Conservation (phyloP, 2,888 invertebrate genomes). For the Diploptera punctata region DNA sequence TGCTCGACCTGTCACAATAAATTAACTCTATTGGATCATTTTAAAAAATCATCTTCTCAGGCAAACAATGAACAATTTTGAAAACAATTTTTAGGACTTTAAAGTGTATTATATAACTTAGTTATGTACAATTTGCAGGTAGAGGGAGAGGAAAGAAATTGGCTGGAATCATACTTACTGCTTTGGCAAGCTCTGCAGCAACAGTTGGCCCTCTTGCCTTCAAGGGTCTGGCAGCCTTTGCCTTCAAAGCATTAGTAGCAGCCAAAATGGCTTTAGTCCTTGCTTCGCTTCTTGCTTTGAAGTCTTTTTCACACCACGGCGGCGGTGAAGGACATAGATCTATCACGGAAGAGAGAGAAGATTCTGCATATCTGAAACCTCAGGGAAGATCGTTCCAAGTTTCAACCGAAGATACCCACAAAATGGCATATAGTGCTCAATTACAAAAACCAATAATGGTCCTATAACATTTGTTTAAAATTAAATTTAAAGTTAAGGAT, state of each 20-base stretch:
- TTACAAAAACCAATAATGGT: conserved; percentile 4
- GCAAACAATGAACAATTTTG: no score
- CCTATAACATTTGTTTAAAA: neutral
- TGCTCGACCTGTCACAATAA: no score
- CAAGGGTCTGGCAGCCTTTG: conserved; percentile 72
- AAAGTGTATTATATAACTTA: no score
- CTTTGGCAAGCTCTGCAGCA: conserved; percentile 59
- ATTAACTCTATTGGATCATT: no score
- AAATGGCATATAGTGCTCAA: conserved; percentile 31
- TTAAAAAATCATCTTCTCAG: no score
- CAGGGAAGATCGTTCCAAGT: neutral
- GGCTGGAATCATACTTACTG: conserved; percentile 52
- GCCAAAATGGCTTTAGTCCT: conserved; percentile 77
- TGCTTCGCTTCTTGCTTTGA: conserved; percentile 73
- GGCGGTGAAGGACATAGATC: neutral
- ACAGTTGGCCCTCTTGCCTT: conserved; percentile 72
- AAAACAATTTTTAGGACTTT: no score
- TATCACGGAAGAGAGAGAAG: neutral
- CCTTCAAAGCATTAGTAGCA: conserved; percentile 74
- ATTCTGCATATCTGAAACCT: no score
- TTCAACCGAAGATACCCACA: conserved; percentile 12
- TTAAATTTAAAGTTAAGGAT: no score
- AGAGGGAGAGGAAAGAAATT: conserved; percentile 46
- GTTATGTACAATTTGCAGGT: no score
- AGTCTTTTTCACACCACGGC: conserved; percentile 74